Percentiles rank a stretch among this genome's conserved stretches.
Evolutionary conservation across 92 coral and sea anemone species (phyloP).

Genomic region (Zoanthus sociatus): DNA sequence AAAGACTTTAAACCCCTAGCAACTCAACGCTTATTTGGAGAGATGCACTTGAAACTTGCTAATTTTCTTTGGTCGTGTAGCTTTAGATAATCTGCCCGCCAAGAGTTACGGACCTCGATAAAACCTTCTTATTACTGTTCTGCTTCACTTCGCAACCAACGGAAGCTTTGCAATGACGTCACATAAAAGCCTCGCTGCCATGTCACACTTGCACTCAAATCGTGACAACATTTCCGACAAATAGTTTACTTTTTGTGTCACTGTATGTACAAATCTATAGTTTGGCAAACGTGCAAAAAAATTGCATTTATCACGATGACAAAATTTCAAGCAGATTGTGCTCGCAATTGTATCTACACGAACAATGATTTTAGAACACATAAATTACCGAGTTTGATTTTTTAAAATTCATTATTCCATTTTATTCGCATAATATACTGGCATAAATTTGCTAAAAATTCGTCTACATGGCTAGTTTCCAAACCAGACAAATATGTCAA

Average conservation of each 20-base stretch:
- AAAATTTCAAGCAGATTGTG: no score
- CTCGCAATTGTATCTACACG: no score
- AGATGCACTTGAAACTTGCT: not conserved
- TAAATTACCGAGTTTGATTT: no score
- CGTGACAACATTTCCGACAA: conserved; percentile 1
- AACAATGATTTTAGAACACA: no score
- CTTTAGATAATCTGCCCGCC: not conserved
- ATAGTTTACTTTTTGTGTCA: not conserved
- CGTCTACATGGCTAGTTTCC: no score
- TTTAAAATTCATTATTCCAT: no score
- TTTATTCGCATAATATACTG: no score
- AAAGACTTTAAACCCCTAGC: not conserved
- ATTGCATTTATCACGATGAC: no score
- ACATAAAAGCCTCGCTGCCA: conserved; percentile 25
- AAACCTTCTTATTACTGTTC: not conserved
- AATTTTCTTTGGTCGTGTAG: not conserved
- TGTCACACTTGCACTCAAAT: conserved; percentile 6
- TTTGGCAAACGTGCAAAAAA: no score
- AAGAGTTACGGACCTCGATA: not conserved
- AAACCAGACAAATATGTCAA: no score
- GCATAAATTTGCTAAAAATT: no score
- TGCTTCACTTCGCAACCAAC: conserved; percentile 43
- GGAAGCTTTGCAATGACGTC: conserved; percentile 39
- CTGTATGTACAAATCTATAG: no score
- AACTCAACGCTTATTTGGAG: not conserved